Evolutionary conservation across 2,113 vertebrate species (phyloP).

Genomic region (Bothrops jararaca): DNA sequence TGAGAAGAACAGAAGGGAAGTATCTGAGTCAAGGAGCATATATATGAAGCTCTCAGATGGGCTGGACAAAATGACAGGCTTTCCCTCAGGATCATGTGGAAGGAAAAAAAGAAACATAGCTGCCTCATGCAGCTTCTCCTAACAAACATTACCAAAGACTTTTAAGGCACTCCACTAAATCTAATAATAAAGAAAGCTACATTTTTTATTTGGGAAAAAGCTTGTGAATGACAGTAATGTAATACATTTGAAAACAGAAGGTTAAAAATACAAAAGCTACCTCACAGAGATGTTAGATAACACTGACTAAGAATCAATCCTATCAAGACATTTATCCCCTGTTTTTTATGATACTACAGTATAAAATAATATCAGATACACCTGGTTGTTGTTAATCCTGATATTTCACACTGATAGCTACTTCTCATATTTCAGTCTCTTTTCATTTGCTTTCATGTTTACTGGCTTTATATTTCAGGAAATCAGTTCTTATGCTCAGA

Average conservation of each 20-base stretch:
- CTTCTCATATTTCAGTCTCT: neutral
- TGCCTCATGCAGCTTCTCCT: neutral
- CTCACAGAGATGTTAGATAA: neutral
- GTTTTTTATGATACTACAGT: neutral
- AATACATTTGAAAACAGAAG: neutral
- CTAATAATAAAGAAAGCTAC: neutral
- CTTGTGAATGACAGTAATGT: neutral
- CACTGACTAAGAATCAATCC: neutral
- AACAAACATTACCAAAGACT: neutral
- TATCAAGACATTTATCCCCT: neutral
- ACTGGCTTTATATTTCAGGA: slow-evolving; percentile 8
- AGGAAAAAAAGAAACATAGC: neutral
- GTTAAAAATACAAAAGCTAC: neutral
- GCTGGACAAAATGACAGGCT: neutral
- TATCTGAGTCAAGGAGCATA: neutral
- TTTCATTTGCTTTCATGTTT: neutral
- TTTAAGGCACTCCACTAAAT: neutral
- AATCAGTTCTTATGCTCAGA: neutral
- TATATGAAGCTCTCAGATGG: neutral
- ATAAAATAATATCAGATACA: neutral
- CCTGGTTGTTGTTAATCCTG: neutral
- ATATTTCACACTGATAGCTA: neutral
- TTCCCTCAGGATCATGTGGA: neutral
- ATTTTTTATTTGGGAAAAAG: neutral
- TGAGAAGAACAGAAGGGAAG: neutral